Percentiles rank a stretch among this genome's conserved stretches.
Evolutionary conservation across 2,888 invertebrate genomes (phyloP).

Genomic region (Nomada hirtipes): DNA sequence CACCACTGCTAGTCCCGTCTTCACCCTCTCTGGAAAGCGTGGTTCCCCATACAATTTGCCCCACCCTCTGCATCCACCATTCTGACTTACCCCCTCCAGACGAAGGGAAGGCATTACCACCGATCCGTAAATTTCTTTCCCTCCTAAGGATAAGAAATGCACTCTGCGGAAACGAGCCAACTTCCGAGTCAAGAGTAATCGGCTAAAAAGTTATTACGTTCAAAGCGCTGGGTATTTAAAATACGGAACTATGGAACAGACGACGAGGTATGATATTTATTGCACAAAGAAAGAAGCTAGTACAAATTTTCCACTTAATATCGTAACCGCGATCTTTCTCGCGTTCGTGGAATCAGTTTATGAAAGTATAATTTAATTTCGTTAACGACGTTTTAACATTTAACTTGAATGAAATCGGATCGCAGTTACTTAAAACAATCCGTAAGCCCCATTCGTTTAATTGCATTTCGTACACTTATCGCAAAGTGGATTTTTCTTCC

Average conservation of each 20-base stretch:
- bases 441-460: slow-evolving; percentile 9
- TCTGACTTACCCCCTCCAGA: slow-evolving; percentile 74
- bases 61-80: slow-evolving; percentile 72
- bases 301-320: not conserved
- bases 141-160: slow-evolving; percentile 44
- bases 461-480: slow-evolving; percentile 34
- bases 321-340: not conserved
- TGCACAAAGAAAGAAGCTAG: not conserved
- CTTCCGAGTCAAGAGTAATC: not conserved
- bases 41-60: slow-evolving; percentile 68
- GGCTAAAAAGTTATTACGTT: not conserved
- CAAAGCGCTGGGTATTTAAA: not conserved
- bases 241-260: not conserved
- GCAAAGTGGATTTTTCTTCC: slow-evolving; percentile 36
- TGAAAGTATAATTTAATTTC: slow-evolving; percentile 15
- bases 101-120: slow-evolving; percentile 55
- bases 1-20: slow-evolving; percentile 73
- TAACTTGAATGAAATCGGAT: slow-evolving; percentile 16
- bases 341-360: not conserved
- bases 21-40: slow-evolving; percentile 76
- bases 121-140: slow-evolving; percentile 54
- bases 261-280: no score
- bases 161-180: not conserved
- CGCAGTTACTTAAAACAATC: slow-evolving; percentile 18
- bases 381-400: not conserved